These are phyloP conservation scores for Idaea dimidiata DNA, from an alignment of 2,888 invertebrate species.

Conservation along the genomic window DNA sequence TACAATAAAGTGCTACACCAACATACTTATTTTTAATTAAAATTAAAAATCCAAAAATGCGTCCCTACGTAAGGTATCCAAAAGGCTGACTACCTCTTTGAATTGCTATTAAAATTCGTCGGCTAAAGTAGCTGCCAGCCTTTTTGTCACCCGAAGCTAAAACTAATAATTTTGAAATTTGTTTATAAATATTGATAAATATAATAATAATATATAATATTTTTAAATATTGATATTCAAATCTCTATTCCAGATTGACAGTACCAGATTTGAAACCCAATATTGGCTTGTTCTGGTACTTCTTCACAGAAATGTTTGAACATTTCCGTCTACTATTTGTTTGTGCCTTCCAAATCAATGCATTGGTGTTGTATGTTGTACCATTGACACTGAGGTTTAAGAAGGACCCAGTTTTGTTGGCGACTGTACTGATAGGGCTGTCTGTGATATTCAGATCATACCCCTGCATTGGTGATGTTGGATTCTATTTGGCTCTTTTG, in stretches of 20 bases:
- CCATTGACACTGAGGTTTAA: conserved; percentile 91
- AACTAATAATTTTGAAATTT: too few relatives aligned
- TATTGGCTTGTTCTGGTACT: conserved; percentile 99
- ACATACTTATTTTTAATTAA: too few relatives aligned
- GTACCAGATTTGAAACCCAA: conserved; percentile 98
- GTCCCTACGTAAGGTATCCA: too few relatives aligned
- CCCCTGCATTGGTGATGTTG: conserved; percentile 97
- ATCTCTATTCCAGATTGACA: conserved; percentile 84
- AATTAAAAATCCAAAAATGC: too few relatives aligned
- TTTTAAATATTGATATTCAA: conserved; percentile 17
- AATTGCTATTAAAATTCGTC: too few relatives aligned
- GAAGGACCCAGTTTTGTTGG: conserved; percentile 89
- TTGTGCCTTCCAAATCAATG: conserved; percentile 98
- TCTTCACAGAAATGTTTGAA: conserved; percentile 99
- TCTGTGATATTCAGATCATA: conserved; percentile 97
- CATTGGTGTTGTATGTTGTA: conserved; percentile 92
- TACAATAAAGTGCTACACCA: too few relatives aligned
- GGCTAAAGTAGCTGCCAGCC: too few relatives aligned
- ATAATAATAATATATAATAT: too few relatives aligned
- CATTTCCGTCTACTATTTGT: conserved; percentile 97
- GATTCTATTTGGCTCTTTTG: conserved; percentile 92
- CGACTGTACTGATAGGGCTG: conserved; percentile 89
- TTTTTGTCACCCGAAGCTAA: too few relatives aligned
- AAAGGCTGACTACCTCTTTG: too few relatives aligned
- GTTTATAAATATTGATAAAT: too few relatives aligned